Percentiles rank a stretch among this genome's conserved stretches.
Conservation (phyloP, 1,140 invertebrate genomes). For the Brachionus rotundiformis region DNA sequence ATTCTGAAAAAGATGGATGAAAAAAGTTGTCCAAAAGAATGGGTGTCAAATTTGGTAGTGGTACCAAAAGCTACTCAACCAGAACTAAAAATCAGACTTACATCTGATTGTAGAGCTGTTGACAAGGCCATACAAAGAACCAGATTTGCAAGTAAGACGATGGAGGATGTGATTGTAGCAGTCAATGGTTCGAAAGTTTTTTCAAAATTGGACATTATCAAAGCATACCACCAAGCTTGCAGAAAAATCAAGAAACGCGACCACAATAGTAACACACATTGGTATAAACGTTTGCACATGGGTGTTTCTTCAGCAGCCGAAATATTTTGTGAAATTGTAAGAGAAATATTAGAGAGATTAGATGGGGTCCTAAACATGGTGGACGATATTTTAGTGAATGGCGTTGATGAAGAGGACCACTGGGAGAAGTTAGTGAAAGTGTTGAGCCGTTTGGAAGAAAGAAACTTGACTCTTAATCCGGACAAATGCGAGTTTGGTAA, state of each 20-base stretch:
- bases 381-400: conserved; percentile 4
- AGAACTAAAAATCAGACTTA: not conserved
- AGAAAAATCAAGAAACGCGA: conserved; percentile 52
- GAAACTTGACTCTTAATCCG: not conserved
- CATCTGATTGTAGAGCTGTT: conserved; percentile 46
- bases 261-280: conserved; percentile 6
- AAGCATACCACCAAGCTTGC: conserved; percentile 57
- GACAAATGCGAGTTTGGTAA: not conserved
- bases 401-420: not conserved
- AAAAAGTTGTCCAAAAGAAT: not conserved
- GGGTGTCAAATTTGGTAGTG: conserved; percentile 15
- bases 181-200: conserved; percentile 55
- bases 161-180: conserved; percentile 56
- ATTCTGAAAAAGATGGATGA: conserved; percentile 12
- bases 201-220: conserved; percentile 55
- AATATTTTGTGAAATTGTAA: not conserved
- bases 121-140: conserved; percentile 56
- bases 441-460: not conserved
- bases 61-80: not conserved
- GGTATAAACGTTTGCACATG: conserved; percentile 3
- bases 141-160: conserved; percentile 55
- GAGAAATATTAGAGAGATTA: not conserved
- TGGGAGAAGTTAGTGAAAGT: not conserved
- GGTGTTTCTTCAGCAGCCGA: conserved; percentile 12
- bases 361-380: not conserved